Conservation (phyloP, 2,113 vertebrate genomes). For the Ictidomys tridecemlineatus region DNA sequence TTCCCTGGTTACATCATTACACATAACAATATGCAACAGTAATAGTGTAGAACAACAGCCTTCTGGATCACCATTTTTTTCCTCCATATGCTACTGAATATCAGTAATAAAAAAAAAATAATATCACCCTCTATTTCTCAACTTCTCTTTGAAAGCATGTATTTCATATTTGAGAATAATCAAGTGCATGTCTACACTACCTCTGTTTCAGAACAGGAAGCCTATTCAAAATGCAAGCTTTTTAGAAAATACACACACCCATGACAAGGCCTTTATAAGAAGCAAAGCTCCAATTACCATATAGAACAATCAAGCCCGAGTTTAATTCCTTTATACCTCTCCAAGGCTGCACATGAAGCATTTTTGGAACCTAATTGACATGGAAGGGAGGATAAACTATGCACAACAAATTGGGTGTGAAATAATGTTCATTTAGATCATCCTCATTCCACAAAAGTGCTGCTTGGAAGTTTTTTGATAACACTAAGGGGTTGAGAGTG, state of each 20-base stretch:
- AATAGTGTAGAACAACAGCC: background rate
- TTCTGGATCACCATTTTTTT: background rate
- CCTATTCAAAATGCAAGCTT: constrained; percentile 59
- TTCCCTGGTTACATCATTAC: background rate
- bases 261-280: background rate
- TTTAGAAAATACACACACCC: constrained; percentile 34
- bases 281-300: constrained; percentile 74
- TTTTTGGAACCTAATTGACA: constrained; percentile 84
- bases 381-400: constrained; percentile 83
- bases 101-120: background rate
- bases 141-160: background rate
- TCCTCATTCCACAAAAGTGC: constrained; percentile 79
- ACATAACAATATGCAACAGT: constrained; percentile 31
- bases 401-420: constrained; percentile 87
- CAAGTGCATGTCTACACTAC: background rate
- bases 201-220: constrained; percentile 1
- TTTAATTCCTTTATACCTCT: constrained; percentile 80
- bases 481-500: background rate
- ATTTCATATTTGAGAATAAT: constrained; percentile 41
- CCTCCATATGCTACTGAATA: background rate
- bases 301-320: constrained; percentile 68
- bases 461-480: constrained; percentile 77
- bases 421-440: constrained; percentile 86
- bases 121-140: background rate
- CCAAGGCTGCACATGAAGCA: constrained; percentile 80